Evolutionary conservation across 2,113 vertebrate genomes (phyloP), one percentile per base, ranked within the genome.

Genomic region (Sorex araneus): DNA sequence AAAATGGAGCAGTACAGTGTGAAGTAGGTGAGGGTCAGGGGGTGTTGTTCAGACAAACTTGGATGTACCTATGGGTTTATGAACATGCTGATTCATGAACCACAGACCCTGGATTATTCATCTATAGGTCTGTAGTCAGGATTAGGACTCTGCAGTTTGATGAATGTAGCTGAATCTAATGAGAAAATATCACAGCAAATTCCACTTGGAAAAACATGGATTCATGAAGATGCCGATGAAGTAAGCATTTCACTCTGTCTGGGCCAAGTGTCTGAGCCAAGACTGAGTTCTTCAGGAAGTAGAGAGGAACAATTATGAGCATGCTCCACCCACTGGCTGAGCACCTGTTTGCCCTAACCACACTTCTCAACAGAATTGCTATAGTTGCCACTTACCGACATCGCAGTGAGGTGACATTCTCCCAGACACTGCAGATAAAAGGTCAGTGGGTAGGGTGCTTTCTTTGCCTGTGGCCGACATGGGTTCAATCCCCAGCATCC

Each of bases 121-220:
- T 43, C 19, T 25, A 77, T 27, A 84, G 2, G 3, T 87, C 43
- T 79, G 16, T 34, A 82, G 66, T 40, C 60, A 54, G 6, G 40
- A 34, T 69, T 78, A 84, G 28, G 57, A 54, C 83, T 95, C 13
- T 73, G 4, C 16, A 28, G 73, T 89, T 91, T 90, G 8, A 77
- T 43, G 27, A 90, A 10, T 21, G 66, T 63, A 47, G 15, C n/a
- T 64, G 60, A 73, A 80, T 77, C 75, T 66, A 90, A 84, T 19
- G 57, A 36, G 90, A 78, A 28, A 90, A 67, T 18, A 0, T 74
- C 30, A 73, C 2, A 47, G 83, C 79, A 88, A 92, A 45, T 12
- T 63, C 25, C 7, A 45, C 45, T 85, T 90, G 54, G 36, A 71
- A 60, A 94, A 87, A 88, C 25, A 89, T 8, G 85, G 45, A 76